Evolutionary conservation across 2,888 invertebrate species (phyloP), one percentile per base, ranked within the genome.

Genomic region (Orthosia gothica): DNA sequence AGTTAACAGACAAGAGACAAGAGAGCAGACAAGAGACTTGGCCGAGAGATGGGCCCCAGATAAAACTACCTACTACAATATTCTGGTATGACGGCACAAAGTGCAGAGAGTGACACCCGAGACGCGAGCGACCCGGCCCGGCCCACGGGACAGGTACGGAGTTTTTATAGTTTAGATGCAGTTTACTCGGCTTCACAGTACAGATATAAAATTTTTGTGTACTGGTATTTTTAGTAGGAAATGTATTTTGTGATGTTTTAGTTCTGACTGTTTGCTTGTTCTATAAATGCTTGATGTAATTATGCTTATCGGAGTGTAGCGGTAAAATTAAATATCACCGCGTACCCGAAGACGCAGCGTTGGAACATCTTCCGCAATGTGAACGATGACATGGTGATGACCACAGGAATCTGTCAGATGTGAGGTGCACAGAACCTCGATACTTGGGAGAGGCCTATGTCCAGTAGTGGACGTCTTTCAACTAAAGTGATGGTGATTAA

Each of bases 61-160:
- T 55, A 68, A 23, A n/a, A 18, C 12, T 2, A 52, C 11, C 23
- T 15, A 26, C 58, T 77, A 47, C 3, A 69, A 45, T 77, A 84
- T 84, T 83, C 85, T 75, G 65, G 66, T 40, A 59, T 70, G 78
- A 73, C 70, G n/a, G 72, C 40, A 54, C 68, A 59, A 75, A 73
- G 82, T 74, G 78, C 70, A 84, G 52, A 57, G 82, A 72, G 49
- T 73, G 74, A 81, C 77, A 74, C 4, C 18, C 45, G 67, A 80
- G 71, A 59, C 49, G 59, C 18, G 20, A 18, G 47, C 16, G 57
- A 9, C 68, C 20, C 52, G 45, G 5, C 45, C 13, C 32, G 49
- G 26, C 32, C 12, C 5, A n/a, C 15, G 32, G 15, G 20, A n/a
- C 13, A 61, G 49, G 9, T 18, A 16, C 23, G 15, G 49, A 2